Evolutionary conservation across 2,888 invertebrate species (phyloP).

Genomic region (Argyra leucocephala): DNA sequence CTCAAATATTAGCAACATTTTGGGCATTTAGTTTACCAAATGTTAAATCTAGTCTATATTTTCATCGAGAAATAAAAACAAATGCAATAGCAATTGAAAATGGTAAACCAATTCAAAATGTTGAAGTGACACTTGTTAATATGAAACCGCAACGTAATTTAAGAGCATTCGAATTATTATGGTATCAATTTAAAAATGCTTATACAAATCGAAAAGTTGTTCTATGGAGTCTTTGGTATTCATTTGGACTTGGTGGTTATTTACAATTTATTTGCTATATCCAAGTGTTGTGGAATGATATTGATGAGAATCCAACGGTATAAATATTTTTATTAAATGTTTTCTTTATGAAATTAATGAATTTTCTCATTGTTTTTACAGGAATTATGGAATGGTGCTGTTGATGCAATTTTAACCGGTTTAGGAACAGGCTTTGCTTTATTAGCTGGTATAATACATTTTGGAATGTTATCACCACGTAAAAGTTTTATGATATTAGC

Average conservation of each 20-base stretch:
- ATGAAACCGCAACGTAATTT: slow-evolving; percentile 21
- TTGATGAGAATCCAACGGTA: slow-evolving; percentile 38
- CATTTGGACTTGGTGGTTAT: slow-evolving; percentile 60
- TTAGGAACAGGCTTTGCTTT: slow-evolving; percentile 52
- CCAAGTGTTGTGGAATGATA: slow-evolving; percentile 61
- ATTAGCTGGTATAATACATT: slow-evolving; percentile 38
- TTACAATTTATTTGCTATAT: slow-evolving; percentile 61
- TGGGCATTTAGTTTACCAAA: slow-evolving; percentile 56
- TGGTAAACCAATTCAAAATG: slow-evolving; percentile 11
- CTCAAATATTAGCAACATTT: slow-evolving; percentile 51
- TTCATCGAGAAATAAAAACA: slow-evolving; percentile 42
- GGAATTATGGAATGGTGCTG: slow-evolving; percentile 54
- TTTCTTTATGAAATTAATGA: neutral
- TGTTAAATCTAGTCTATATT: slow-evolving; percentile 56
- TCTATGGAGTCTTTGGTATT: slow-evolving; percentile 73
- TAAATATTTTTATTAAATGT: neutral
- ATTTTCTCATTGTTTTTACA: neutral
- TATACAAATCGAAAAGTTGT: slow-evolving; percentile 53
- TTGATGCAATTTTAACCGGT: slow-evolving; percentile 61
- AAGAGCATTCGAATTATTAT: slow-evolving; percentile 41
- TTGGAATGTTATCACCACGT: slow-evolving; percentile 23
- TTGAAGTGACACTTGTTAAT: neutral
- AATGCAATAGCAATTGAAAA: neutral
- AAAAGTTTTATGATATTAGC: slow-evolving; percentile 40
- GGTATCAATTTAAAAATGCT: slow-evolving; percentile 51